phyloP scores from a whole-genome alignment of 35 echinoderm and acorn worm species.

The Patiria miniata region DNA sequence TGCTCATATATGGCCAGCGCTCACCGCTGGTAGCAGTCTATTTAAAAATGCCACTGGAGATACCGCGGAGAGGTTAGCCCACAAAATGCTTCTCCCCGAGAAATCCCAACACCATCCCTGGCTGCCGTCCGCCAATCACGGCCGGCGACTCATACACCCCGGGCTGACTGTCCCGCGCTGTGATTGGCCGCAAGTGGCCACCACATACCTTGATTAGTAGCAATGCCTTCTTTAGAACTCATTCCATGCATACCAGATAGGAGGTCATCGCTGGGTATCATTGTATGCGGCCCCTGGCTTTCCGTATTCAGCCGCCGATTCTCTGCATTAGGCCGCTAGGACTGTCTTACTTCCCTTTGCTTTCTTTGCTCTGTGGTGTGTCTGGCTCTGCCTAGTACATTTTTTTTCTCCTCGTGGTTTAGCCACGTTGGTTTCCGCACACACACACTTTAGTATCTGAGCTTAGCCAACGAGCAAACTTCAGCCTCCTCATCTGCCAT shows the following conservation, averaged over 20 bases:
- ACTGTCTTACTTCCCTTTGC: constrained; percentile 1
- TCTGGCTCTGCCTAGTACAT: too few relatives aligned
- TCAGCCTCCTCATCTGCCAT: too few relatives aligned
- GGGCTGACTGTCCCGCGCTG: background rate
- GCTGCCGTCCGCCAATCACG: background rate
- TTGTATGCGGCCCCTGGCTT: background rate
- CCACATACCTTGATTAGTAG: constrained; percentile 14
- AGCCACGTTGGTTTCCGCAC: background rate
- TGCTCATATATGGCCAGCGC: constrained; percentile 21
- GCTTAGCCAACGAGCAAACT: background rate
- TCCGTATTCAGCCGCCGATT: background rate
- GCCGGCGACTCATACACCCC: background rate
- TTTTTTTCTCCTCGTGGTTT: background rate
- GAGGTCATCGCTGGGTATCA: background rate
- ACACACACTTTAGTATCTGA: background rate
- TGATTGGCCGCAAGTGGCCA: constrained; percentile 1
- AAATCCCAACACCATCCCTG: constrained; percentile 24
- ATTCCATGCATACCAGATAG: background rate
- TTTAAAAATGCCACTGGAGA: constrained; percentile 22
- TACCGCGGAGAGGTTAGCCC: background rate
- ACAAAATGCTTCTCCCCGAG: background rate
- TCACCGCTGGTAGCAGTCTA: constrained; percentile 25
- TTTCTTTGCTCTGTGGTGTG: constrained; percentile 17
- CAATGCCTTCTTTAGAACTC: constrained; percentile 28
- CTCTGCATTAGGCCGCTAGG: background rate